phyloP scores from a whole-genome alignment of 1,140 invertebrate genomes.

The Heliconius himera region DNA sequence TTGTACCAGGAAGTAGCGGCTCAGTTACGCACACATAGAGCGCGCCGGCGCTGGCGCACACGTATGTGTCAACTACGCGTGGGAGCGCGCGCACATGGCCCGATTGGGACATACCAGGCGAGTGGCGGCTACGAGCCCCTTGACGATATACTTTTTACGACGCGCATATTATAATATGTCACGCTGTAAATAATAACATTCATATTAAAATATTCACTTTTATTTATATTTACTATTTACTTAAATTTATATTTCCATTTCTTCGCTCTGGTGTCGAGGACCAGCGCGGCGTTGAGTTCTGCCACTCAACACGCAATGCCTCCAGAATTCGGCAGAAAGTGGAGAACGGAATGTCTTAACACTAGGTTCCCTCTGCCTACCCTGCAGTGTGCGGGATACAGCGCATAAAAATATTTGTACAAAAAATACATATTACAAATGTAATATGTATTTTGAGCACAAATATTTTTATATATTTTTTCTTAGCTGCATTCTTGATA shows the following conservation, averaged over 20 bases:
- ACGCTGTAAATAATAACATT: conserved; percentile 33
- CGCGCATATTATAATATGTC: conserved; percentile 66
- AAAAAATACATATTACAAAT: too few relatives aligned
- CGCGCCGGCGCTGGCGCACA: conserved; percentile 76
- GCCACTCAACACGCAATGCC: too few relatives aligned
- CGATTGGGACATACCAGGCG: conserved; percentile 77
- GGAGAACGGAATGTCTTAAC: too few relatives aligned
- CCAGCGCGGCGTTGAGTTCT: too few relatives aligned
- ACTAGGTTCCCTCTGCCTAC: too few relatives aligned
- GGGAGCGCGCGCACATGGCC: conserved; percentile 80
- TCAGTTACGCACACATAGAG: conserved; percentile 66
- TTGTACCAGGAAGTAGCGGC: conserved; percentile 80
- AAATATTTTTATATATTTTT: not conserved
- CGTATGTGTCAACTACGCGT: conserved; percentile 72
- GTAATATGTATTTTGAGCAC: not conserved
- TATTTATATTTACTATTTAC: not conserved
- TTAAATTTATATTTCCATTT: too few relatives aligned
- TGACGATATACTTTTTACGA: conserved; percentile 78
- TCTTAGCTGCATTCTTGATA: not conserved
- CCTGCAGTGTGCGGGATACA: too few relatives aligned
- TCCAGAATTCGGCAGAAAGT: too few relatives aligned
- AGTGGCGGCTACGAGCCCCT: conserved; percentile 66
- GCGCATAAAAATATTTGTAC: too few relatives aligned
- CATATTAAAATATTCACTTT: not conserved
- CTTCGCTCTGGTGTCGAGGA: too few relatives aligned